Base-by-base conservation (phyloP, 2,888 invertebrate species). In the Apoda limacodes region DNA sequence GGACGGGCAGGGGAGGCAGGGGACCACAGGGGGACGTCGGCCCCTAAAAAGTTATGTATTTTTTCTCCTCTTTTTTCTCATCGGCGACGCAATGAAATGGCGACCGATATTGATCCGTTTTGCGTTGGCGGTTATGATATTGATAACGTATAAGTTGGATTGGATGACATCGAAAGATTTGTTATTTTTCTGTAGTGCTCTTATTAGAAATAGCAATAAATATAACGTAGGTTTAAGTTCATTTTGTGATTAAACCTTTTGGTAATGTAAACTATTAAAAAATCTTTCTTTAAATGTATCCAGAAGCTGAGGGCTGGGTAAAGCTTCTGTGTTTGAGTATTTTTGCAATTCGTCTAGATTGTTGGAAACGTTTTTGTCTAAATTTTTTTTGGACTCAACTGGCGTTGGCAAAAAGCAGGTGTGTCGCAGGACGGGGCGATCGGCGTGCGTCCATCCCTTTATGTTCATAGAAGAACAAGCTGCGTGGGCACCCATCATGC, bases 21-120 rank as follows among this genome's bases (percentile, higher is more conserved):
- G 54, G 55, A 50, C 42, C 44, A 57, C 46, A 46, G 57, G 59
- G 55, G 60, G 60, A 52, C 43, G 55, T 52, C 64, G 60, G 63
- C 76, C 75, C 78, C 76, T 80, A 80, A 80, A 80, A 80, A 80
- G 76, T 78, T 75, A 78, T 78, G 67, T 76, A 76, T 78, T 78
- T 78, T 74, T 71, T 78, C 71, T 67, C 68, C 66, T 69, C 71
- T 74, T 78, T 78, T 76, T 78, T 72, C 74, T 60, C 65, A 71
- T 76, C 66, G n/a, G n/a, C n/a, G 74, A 71, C 68, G 71, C 70
- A 71, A 74, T 72, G 72, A 71, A 72, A 72, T 68, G 61, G 69
- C 67, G 62, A 50, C 60, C 60, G 58, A 64, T 78, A 80, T 80
- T 68, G 78, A 80, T 74, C 74, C 62, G 59, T 45, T 52, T 46